Conservation (phyloP, 2,888 invertebrate genomes). For the Lasioglossum oenotherae region DNA sequence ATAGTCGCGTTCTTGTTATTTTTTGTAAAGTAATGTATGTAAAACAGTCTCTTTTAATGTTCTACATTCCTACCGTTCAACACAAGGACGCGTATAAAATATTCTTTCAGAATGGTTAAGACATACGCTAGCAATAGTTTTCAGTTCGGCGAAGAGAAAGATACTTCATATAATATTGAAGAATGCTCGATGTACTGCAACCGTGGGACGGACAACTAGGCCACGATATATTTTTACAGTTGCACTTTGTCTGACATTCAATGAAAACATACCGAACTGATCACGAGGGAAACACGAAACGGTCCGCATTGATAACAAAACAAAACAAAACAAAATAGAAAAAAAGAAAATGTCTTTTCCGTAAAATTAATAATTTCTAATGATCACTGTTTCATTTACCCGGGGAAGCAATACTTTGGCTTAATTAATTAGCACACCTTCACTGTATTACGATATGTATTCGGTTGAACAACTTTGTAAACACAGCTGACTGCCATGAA, state of each 20-base stretch:
- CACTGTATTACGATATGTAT: neutral
- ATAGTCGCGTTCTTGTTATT: too few relatives aligned
- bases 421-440: too few relatives aligned
- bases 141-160: neutral
- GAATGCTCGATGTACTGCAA: constrained; percentile 30
- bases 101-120: neutral
- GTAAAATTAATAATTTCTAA: neutral
- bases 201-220: constrained; percentile 26
- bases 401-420: neutral
- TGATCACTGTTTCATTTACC: neutral
- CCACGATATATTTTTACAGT: constrained; percentile 28
- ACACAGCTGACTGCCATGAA: neutral
- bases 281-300: too few relatives aligned
- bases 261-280: neutral
- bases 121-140: neutral
- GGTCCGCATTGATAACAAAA: neutral
- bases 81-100: neutral
- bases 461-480: neutral
- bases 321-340: neutral
- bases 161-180: neutral
- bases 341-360: neutral
- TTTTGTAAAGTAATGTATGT: too few relatives aligned
- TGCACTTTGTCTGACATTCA: neutral
- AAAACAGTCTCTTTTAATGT: too few relatives aligned
- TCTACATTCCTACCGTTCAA: too few relatives aligned